Conservation (phyloP, 2,888 invertebrate species). For the Limnephilus marmoratus region DNA sequence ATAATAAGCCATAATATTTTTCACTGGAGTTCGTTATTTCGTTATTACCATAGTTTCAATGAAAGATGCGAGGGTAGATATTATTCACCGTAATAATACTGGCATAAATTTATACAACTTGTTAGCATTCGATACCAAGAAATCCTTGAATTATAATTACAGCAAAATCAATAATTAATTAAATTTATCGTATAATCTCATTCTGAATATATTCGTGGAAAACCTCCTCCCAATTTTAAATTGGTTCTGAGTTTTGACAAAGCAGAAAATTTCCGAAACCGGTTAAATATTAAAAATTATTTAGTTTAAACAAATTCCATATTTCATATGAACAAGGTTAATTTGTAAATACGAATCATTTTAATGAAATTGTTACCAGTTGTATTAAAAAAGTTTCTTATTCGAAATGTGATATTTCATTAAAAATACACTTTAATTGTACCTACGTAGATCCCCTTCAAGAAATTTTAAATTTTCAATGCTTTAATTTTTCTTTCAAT, state of each 20-base stretch:
- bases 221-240: background rate
- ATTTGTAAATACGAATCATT: background rate
- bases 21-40: too few species aligned
- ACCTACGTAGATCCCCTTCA: background rate
- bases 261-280: too few species aligned
- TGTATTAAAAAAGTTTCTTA: background rate
- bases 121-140: background rate
- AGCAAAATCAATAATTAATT: background rate
- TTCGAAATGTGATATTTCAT: background rate
- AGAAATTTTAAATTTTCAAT: background rate
- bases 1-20: too few species aligned
- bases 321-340: background rate
- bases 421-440: background rate
- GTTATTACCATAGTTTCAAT: background rate
- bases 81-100: background rate
- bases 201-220: background rate
- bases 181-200: background rate
- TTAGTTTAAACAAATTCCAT: too few species aligned
- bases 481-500: slow-evolving; percentile 25
- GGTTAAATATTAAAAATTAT: background rate
- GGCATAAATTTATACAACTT: background rate
- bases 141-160: background rate
- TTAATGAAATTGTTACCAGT: background rate
- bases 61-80: background rate
- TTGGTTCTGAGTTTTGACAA: too few species aligned